Percentiles rank a stretch among this genome's conserved stretches.
These are phyloP conservation scores for Alitta virens DNA, from an alignment of 2,888 invertebrate species.

Conservation along the genomic window DNA sequence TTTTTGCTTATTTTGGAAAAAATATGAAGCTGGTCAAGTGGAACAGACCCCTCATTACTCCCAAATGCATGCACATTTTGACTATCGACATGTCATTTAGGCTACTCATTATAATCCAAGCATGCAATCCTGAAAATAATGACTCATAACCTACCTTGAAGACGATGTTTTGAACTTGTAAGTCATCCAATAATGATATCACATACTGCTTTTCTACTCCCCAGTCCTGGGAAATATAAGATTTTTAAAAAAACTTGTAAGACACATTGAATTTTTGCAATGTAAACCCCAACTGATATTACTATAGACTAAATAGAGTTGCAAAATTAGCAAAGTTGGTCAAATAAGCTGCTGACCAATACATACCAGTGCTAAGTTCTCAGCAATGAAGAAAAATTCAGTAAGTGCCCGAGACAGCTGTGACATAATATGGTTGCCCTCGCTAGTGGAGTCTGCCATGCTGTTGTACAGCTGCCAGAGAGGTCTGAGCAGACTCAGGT, in stretches of 20 bases:
- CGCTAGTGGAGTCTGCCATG: conserved; percentile 33
- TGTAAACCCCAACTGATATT: neutral
- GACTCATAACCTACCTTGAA: conserved; percentile 41
- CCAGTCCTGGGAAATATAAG: conserved; percentile 37
- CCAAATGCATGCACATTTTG: no score
- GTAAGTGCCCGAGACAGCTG: conserved; percentile 48
- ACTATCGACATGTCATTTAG: no score
- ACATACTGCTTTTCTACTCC: conserved; percentile 41
- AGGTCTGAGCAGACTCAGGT: conserved; percentile 44
- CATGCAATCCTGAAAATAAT: no score
- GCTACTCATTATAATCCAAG: no score
- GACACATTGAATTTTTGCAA: no score
- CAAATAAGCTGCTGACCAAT: neutral
- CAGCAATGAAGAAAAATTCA: conserved; percentile 50
- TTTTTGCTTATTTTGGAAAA: no score
- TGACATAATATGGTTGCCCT: conserved; percentile 30
- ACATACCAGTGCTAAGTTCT: conserved; percentile 44
- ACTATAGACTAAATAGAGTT: no score
- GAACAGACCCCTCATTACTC: no score
- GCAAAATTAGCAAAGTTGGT: no score
- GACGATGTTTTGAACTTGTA: conserved; percentile 37
- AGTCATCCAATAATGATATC: conserved; percentile 39
- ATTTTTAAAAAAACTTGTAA: neutral
- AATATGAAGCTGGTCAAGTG: no score
- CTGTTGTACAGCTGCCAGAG: conserved; percentile 47